A percentile compares a stretch with the other conserved stretches of the same genome.
Evolutionary conservation across 2,113 vertebrate species (phyloP).

Genomic region (Odontesthes bonariensis): DNA sequence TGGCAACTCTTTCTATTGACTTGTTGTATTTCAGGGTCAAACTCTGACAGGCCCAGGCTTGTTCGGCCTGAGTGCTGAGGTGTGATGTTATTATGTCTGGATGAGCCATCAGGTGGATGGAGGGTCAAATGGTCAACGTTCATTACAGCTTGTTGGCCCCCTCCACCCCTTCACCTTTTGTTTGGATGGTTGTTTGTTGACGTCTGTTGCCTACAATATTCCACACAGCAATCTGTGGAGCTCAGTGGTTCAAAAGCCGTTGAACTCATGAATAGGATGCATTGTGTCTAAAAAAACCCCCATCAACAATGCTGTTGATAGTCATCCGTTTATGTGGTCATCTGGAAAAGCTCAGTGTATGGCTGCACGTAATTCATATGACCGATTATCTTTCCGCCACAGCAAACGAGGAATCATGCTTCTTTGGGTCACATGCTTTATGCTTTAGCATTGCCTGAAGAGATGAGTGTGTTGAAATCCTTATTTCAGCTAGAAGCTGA

Average conservation of each 20-base stretch:
- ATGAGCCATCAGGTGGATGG: constrained; percentile 20
- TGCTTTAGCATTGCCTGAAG: not conserved
- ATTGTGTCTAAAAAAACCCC: constrained; percentile 42
- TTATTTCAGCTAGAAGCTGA: constrained; percentile 6
- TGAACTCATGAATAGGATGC: constrained; percentile 27
- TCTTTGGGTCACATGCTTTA: constrained; percentile 54
- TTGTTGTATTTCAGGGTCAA: constrained; percentile 33
- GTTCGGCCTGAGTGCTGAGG: constrained; percentile 52
- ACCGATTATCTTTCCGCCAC: constrained; percentile 24
- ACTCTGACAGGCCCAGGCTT: constrained; percentile 54
- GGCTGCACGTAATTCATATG: constrained; percentile 41
- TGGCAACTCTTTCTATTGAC: constrained; percentile 11
- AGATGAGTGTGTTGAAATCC: constrained; percentile 28
- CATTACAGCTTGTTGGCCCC: constrained; percentile 17
- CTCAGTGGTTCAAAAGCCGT: constrained; percentile 21
- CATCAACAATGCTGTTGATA: constrained; percentile 11
- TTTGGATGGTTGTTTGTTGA: constrained; percentile 47
- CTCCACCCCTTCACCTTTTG: constrained; percentile 27
- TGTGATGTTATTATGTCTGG: constrained; percentile 57
- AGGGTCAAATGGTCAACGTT: constrained; percentile 52
- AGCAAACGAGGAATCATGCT: constrained; percentile 27
- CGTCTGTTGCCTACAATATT: constrained; percentile 21
- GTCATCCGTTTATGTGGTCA: constrained; percentile 35
- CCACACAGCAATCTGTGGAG: constrained; percentile 6
- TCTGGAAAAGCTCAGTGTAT: constrained; percentile 32